These are phyloP conservation scores for Uria aalge DNA, from an alignment of 2,113 vertebrate species.

Conservation along the genomic window DNA sequence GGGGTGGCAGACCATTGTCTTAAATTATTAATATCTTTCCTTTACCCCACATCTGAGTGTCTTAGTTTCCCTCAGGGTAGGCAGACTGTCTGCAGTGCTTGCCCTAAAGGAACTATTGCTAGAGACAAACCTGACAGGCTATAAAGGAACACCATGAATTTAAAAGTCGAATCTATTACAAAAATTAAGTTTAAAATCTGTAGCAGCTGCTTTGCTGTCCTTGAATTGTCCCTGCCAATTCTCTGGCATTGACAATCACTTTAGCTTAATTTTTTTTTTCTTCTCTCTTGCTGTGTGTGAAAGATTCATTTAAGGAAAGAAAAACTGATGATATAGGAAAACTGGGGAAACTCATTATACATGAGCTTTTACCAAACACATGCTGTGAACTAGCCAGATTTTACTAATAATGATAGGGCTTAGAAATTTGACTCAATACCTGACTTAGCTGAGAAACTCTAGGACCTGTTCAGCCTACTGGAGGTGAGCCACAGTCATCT, in stretches of 20 bases:
- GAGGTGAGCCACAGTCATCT: not conserved
- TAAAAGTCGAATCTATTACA: not conserved
- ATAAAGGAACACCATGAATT: conserved; percentile 17
- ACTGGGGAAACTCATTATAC: not conserved
- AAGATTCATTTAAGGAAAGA: not conserved
- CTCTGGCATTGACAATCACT: not conserved
- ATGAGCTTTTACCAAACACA: not conserved
- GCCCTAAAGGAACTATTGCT: conserved; percentile 41
- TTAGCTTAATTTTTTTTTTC: not conserved
- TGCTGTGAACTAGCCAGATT: not conserved
- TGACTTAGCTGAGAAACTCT: not conserved
- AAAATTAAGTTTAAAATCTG: conserved; percentile 39
- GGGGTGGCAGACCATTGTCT: not conserved
- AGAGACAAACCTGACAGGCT: conserved; percentile 18
- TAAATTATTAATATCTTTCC: conserved; percentile 51
- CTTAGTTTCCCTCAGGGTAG: conserved; percentile 51
- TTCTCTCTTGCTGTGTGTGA: not conserved
- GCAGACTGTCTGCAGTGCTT: conserved; percentile 36
- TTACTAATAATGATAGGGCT: not conserved
- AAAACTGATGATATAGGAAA: not conserved
- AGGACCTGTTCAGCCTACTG: not conserved
- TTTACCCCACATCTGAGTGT: conserved; percentile 41
- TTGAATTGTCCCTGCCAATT: conserved; percentile 39
- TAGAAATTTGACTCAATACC: not conserved
- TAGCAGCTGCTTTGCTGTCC: not conserved